These are phyloP conservation scores for Leptocoma aspasia DNA, from an alignment of 2,113 vertebrate species.

Conservation along the genomic window DNA sequence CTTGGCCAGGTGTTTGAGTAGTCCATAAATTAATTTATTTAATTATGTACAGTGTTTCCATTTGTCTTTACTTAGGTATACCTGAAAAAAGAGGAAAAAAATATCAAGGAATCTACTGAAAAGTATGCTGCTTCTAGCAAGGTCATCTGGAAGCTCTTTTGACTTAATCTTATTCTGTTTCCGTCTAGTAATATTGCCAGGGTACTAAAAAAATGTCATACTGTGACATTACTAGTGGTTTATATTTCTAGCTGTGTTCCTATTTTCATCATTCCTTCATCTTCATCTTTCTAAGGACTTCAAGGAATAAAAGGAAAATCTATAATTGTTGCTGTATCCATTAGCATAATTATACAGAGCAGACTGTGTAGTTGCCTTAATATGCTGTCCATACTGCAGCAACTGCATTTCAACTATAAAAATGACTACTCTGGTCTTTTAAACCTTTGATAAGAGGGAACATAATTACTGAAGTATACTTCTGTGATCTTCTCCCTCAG, in stretches of 20 bases:
- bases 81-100: background rate
- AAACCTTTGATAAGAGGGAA: background rate
- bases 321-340: background rate
- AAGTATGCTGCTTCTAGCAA: background rate
- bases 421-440: background rate
- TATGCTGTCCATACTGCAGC: background rate
- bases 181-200: background rate
- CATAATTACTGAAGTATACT: background rate
- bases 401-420: background rate
- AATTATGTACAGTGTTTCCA: background rate
- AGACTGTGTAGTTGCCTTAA: background rate
- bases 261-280: background rate
- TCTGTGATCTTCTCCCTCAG: background rate
- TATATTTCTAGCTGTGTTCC: background rate
- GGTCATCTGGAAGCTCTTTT: background rate
- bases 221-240: background rate
- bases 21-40: background rate
- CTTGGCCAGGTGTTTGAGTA: background rate
- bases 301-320: background rate
- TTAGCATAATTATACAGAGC: conserved; percentile 1
- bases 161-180: background rate
- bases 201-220: background rate
- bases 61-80: background rate
- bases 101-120: background rate
- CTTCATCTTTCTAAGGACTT: background rate